Evolutionary conservation across 2,797 vertebrate genomes (phyloP).

Genomic region (Fistularia commersonii): DNA sequence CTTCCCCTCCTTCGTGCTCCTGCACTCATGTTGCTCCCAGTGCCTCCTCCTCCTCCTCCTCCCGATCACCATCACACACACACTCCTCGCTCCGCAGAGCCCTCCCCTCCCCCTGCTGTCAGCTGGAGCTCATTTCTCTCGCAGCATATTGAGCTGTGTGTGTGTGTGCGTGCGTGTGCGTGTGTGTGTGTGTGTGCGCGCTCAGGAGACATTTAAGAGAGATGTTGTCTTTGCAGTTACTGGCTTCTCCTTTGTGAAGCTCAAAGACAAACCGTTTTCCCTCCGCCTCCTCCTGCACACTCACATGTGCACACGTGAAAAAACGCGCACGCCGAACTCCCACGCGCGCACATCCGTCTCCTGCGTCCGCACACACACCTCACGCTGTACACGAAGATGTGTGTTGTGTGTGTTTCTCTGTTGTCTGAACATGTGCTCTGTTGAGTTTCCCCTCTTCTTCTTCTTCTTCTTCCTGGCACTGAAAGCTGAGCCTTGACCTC

Average conservation of each 20-base stretch:
- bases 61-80: slow-evolving; percentile 29
- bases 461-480: slow-evolving; percentile 58
- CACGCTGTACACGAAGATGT: slow-evolving; percentile 41
- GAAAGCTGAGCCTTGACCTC: slow-evolving; percentile 69
- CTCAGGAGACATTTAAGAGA: slow-evolving; percentile 43
- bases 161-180: slow-evolving; percentile 14
- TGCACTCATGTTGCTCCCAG: slow-evolving; percentile 43
- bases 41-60: slow-evolving; percentile 16
- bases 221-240: slow-evolving; percentile 54
- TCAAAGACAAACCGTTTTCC: slow-evolving; percentile 43
- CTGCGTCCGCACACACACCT: slow-evolving; percentile 17
- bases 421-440: slow-evolving; percentile 46
- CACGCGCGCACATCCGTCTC: slow-evolving; percentile 11
- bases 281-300: slow-evolving; percentile 7
- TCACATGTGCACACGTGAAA: too few relatives aligned
- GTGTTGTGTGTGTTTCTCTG: slow-evolving; percentile 34
- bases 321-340: too few relatives aligned
- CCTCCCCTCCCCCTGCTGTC: slow-evolving; percentile 57
- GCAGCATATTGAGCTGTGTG: slow-evolving; percentile 30
- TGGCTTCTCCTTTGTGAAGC: slow-evolving; percentile 49
- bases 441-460: slow-evolving; percentile 35
- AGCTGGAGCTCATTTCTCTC: slow-evolving; percentile 70
- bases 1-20: slow-evolving; percentile 30
- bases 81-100: slow-evolving; percentile 60
- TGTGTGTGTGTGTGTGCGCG: slow-evolving; percentile 3